Base-by-base conservation (phyloP, 2,888 invertebrate genomes). In the Pollenia griseotomentosa region DNA sequence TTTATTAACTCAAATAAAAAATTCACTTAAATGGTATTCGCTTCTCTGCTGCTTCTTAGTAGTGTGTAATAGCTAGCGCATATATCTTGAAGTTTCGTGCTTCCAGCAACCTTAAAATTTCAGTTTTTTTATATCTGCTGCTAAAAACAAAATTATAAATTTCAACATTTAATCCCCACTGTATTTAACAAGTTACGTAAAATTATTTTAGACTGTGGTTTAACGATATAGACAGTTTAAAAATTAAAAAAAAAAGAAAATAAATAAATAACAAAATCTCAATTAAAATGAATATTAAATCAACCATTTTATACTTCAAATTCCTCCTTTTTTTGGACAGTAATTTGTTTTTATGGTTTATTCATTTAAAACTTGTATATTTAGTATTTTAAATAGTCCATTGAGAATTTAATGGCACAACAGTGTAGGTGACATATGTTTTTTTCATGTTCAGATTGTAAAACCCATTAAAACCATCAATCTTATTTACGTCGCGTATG, bases 281-380 rank as follows among this genome's bases (percentile, higher is more conserved):
- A 83, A 77, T 83, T 83, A 77, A 83, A 83, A 42, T 61, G n/a
- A 75, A 59, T 74, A 74, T 74, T 82, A 51, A 68, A 74, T 74
- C 65, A 74, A 66, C 59, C 68, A 42, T 48, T 44, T 55, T 33
- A 51, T 70, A 51, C 42, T 53, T 19, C 48, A 59, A 33, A 33
- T 5, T 23, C 19, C 40, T 71, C 44, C 23, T 40, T 10, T 40
- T 16, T 48, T 48, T 9, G 23, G 19, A 48, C 70, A 48, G 12
- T 48, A 42, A 33, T 44, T 71, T 55, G 6, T 40, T 65, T 57
- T 73, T 59, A 59, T 59, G 48, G 42, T 57, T 73, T 73, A 65
- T 81, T 81, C 74, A 12, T 19, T 65, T 42, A 11, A 42, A 55
- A 65, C 46, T 5, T 40, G 19, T 48, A 8, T 12, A 7, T 66